Percentiles rank a stretch among this genome's conserved stretches.
Conservation (phyloP, 2,797 vertebrate species). For the Gallinago nigripennis region DNA sequence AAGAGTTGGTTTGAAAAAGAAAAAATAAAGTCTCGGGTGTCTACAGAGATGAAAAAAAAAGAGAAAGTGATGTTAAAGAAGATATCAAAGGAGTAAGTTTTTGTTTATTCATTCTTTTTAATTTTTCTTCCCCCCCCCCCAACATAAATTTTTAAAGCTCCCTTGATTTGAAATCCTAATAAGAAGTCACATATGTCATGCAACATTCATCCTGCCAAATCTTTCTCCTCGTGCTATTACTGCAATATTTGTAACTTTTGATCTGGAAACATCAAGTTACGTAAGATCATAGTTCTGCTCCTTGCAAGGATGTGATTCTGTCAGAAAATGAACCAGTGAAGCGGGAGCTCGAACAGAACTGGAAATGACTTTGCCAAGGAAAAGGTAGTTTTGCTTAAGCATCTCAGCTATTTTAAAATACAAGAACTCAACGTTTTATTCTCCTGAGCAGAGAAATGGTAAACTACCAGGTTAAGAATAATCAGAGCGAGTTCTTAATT, state of each 20-base stretch:
- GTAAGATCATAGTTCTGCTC: conserved; percentile 60
- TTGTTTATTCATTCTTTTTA: not conserved
- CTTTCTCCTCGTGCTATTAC: conserved; percentile 4
- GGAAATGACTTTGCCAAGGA: conserved; percentile 58
- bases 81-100: not conserved
- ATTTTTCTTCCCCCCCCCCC: not conserved
- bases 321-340: conserved; percentile 64
- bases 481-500: not conserved
- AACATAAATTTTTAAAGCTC: not conserved
- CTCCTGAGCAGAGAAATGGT: not conserved
- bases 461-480: conserved; percentile 37
- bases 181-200: not conserved
- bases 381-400: not conserved
- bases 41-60: not conserved
- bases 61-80: not conserved
- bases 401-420: not conserved
- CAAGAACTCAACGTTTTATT: not conserved
- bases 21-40: not conserved
- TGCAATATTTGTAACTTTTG: conserved; percentile 62
- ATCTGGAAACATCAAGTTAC: conserved; percentile 72
- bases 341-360: conserved; percentile 67
- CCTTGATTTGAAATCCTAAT: conserved; percentile 33
- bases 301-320: conserved; percentile 60
- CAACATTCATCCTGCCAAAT: conserved; percentile 30
- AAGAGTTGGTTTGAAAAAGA: not conserved